phyloP scores from a whole-genome alignment of 2,113 vertebrate species.

The Ranitomeya variabilis region DNA sequence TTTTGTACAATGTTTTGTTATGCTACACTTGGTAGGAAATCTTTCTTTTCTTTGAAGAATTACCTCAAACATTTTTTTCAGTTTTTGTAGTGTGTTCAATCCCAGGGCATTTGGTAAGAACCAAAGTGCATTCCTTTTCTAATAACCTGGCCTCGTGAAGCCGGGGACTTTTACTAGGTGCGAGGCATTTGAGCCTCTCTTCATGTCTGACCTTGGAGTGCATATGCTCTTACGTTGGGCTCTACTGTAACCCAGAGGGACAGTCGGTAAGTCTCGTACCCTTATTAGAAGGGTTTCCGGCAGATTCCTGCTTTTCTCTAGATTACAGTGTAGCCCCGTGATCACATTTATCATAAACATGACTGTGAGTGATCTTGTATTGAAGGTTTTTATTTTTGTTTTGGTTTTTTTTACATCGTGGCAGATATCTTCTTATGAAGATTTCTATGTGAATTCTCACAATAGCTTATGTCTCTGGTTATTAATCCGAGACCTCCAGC shows the following conservation, averaged over 20 bases:
- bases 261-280: neutral
- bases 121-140: slow-evolving; percentile 99
- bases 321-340: slow-evolving; percentile 75
- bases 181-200: slow-evolving; percentile 81
- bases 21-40: slow-evolving; percentile 73
- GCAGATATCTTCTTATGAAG: slow-evolving; percentile 65
- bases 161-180: slow-evolving; percentile 81
- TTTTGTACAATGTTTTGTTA: slow-evolving; percentile 74
- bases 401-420: slow-evolving; percentile 76
- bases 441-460: slow-evolving; percentile 71
- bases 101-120: slow-evolving; percentile 97
- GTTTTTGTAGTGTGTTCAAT: slow-evolving; percentile 84
- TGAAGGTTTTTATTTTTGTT: slow-evolving; percentile 65
- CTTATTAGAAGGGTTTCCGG: slow-evolving; percentile 68
- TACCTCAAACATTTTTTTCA: slow-evolving; percentile 79
- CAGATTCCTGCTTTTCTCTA: slow-evolving; percentile 65
- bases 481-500: neutral
- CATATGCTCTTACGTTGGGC: slow-evolving; percentile 72
- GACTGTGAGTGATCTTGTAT: slow-evolving; percentile 73
- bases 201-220: slow-evolving; percentile 73
- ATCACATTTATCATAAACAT: slow-evolving; percentile 72
- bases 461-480: slow-evolving; percentile 62
- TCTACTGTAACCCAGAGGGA: slow-evolving; percentile 74
- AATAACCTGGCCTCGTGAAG: slow-evolving; percentile 77
- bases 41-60: slow-evolving; percentile 70